Evolutionary conservation across 2,797 vertebrate species (phyloP).

Genomic region (Hirundo rustica): DNA sequence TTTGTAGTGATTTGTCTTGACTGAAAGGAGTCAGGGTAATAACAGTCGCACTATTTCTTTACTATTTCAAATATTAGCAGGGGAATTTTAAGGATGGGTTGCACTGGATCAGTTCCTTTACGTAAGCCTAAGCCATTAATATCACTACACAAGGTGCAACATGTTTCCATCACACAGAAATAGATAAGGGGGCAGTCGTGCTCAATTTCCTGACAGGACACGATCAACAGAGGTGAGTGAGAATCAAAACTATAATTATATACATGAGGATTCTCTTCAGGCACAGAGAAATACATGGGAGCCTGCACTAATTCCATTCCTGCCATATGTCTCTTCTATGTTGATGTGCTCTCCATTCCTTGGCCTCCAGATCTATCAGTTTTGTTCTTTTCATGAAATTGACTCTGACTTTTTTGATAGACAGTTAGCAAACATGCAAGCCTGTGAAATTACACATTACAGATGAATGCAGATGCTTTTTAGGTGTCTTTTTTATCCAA

Average conservation of each 20-base stretch:
- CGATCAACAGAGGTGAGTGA: background rate
- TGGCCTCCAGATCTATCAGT: background rate
- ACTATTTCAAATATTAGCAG: background rate
- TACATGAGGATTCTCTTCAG: background rate
- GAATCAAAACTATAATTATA: background rate
- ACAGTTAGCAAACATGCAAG: background rate
- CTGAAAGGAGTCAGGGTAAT: background rate
- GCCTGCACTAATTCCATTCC: background rate
- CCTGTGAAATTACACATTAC: background rate
- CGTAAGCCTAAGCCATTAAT: background rate
- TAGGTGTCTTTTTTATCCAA: background rate
- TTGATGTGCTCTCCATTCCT: background rate
- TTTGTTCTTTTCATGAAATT: background rate
- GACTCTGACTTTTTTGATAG: background rate
- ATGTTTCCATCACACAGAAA: background rate
- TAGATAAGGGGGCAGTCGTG: background rate
- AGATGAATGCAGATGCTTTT: background rate
- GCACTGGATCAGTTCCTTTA: background rate
- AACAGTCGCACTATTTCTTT: background rate
- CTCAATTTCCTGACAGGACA: background rate
- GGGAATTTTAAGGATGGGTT: background rate
- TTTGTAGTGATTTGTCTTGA: background rate
- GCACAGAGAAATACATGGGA: background rate
- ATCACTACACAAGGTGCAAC: background rate
- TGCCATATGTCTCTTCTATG: accelerated